A percentile compares a stretch with the other conserved stretches of the same genome.
These are phyloP conservation scores for Saccopteryx leptura DNA, from an alignment of 2,113 vertebrate species.

Conservation along the genomic window DNA sequence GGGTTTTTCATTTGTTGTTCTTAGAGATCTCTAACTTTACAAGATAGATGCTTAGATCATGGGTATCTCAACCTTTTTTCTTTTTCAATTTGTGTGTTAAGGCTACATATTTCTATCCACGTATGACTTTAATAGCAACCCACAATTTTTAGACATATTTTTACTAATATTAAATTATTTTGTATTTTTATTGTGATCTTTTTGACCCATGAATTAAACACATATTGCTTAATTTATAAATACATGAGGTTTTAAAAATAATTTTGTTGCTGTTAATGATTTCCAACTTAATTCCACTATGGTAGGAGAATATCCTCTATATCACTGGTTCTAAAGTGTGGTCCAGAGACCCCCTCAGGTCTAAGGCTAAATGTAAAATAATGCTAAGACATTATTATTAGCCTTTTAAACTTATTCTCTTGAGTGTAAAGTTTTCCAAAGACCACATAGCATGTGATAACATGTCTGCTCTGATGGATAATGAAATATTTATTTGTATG, in stretches of 20 bases:
- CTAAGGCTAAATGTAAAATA: neutral
- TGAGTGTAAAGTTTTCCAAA: neutral
- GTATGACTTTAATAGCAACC: neutral
- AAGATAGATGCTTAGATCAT: neutral
- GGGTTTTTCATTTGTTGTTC: neutral
- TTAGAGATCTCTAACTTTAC: neutral
- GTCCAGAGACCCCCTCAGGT: neutral
- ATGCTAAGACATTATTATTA: neutral
- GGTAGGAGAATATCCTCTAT: neutral
- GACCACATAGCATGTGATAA: neutral
- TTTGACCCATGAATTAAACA: neutral
- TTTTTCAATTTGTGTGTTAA: neutral
- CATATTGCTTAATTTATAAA: neutral
- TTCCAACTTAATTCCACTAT: neutral
- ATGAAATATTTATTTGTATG: neutral
- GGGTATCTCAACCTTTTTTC: neutral
- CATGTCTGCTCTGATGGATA: neutral
- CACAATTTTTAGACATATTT: neutral
- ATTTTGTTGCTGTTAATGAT: neutral
- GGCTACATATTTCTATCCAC: neutral
- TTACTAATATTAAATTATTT: neutral
- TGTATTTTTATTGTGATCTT: neutral
- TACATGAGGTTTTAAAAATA: neutral
- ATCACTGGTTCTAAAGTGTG: neutral
- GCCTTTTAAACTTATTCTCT: neutral